Evolutionary conservation across 2,888 invertebrate genomes (phyloP).

Genomic region (Athetis lepigone): DNA sequence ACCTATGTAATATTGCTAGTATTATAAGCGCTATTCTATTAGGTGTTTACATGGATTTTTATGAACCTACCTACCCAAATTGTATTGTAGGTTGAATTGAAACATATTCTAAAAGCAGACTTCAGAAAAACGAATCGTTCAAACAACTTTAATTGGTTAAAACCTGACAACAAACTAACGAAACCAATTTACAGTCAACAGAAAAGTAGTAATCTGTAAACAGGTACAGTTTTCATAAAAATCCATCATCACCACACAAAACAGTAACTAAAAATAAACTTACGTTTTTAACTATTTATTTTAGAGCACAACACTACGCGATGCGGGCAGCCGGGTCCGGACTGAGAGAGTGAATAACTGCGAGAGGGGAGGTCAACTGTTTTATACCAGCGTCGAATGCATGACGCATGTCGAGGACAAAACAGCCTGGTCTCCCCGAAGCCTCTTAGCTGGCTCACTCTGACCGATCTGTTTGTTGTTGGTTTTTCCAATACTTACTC

Average conservation of each 20-base stretch:
- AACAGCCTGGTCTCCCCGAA: slow-evolving; percentile 60
- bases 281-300: slow-evolving; percentile 68
- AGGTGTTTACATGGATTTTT: neutral
- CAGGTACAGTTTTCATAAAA: neutral
- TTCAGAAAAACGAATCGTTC: slow-evolving; percentile 9
- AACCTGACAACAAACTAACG: slow-evolving; percentile 1
- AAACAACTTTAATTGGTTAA: neutral
- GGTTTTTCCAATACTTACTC: neutral
- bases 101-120: neutral
- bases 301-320: slow-evolving; percentile 63
- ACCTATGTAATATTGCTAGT: neutral
- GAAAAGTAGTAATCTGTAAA: neutral
- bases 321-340: slow-evolving; percentile 67
- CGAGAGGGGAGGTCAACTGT: slow-evolving; percentile 74
- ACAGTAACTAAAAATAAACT: slow-evolving; percentile 63
- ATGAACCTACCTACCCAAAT: no score
- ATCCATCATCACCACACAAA: slow-evolving; percentile 13
- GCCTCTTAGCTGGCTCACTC: slow-evolving; percentile 3
- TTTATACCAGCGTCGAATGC: slow-evolving; percentile 72
- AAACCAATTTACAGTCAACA: neutral
- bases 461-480: slow-evolving; percentile 43
- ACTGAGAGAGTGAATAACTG: slow-evolving; percentile 71
- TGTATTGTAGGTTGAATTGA: no score
- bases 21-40: neutral
- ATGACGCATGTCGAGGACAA: slow-evolving; percentile 72